Evolutionary conservation across 2,113 vertebrate genomes (phyloP).

Genomic region (Epinephelus fuscoguttatus): DNA sequence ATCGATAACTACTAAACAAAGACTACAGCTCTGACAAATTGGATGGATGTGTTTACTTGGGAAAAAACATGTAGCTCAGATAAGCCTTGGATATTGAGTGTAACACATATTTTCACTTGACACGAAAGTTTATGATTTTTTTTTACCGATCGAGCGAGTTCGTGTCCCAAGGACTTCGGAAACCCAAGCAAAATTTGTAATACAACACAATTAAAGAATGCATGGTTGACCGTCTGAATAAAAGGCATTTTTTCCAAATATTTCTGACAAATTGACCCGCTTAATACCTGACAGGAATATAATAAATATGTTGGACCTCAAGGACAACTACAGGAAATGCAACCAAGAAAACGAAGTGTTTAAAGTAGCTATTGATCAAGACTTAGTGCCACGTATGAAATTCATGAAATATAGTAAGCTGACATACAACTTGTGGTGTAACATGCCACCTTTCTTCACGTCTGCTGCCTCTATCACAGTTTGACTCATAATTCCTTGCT

Average conservation of each 20-base stretch:
- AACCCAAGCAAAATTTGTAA: constrained; percentile 16
- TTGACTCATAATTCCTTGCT: not conserved
- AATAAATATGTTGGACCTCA: constrained; percentile 16
- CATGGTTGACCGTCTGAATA: constrained; percentile 38
- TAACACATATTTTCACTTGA: constrained; percentile 48
- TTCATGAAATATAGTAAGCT: not conserved
- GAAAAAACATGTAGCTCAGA: constrained; percentile 46
- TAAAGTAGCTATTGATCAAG: constrained; percentile 32
- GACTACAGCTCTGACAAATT: constrained; percentile 66
- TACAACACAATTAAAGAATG: constrained; percentile 31
- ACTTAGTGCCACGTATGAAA: not conserved
- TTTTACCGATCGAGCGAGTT: constrained; percentile 31
- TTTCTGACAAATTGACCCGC: constrained; percentile 17
- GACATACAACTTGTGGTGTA: not conserved
- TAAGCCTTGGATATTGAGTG: constrained; percentile 61
- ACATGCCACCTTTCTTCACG: not conserved
- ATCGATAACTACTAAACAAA: constrained; percentile 75
- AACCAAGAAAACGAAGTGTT: constrained; percentile 23
- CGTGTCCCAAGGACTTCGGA: constrained; percentile 13
- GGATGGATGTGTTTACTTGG: constrained; percentile 70
- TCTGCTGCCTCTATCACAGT: not conserved
- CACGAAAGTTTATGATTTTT: constrained; percentile 23
- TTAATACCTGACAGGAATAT: constrained; percentile 27
- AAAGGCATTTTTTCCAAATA: not conserved
- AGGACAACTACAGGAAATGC: constrained; percentile 21